phyloP scores from a whole-genome alignment of 2,113 vertebrate species.

The Strigops habroptila region DNA sequence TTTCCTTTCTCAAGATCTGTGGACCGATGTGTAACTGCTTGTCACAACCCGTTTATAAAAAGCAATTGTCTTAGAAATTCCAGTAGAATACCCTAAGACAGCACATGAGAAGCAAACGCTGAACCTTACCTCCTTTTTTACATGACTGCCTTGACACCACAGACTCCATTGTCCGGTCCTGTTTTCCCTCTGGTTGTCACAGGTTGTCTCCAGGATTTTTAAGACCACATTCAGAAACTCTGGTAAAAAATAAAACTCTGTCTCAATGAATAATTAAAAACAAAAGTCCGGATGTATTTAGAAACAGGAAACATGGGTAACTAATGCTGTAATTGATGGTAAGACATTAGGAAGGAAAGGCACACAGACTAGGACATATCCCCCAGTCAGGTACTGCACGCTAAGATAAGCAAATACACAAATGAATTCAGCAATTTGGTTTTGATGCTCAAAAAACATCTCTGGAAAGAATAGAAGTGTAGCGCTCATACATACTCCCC shows the following conservation, averaged over 20 bases:
- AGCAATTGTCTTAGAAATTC: not conserved
- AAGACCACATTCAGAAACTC: not conserved
- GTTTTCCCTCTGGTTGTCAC: constrained; percentile 14
- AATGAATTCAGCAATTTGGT: not conserved
- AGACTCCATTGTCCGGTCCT: not conserved
- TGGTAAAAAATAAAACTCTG: not conserved
- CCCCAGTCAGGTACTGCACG: not conserved
- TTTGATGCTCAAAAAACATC: not conserved
- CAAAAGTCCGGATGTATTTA: constrained; percentile 17
- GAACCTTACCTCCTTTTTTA: not conserved
- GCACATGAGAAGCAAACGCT: not conserved
- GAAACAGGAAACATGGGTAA: not conserved
- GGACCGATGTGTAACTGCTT: constrained; percentile 18
- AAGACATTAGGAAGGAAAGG: not conserved
- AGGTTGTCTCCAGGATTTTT: not conserved
- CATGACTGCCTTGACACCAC: not conserved
- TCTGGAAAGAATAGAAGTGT: not conserved
- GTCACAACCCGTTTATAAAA: constrained; percentile 41
- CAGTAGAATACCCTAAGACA: not conserved
- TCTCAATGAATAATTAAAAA: not conserved
- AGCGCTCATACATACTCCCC: not conserved
- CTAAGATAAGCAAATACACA: not conserved
- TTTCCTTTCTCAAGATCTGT: not conserved
- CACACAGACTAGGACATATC: not conserved
- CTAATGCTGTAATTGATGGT: not conserved